Conservation (phyloP, 1,140 invertebrate species). For the Ganaspis sp. region DNA sequence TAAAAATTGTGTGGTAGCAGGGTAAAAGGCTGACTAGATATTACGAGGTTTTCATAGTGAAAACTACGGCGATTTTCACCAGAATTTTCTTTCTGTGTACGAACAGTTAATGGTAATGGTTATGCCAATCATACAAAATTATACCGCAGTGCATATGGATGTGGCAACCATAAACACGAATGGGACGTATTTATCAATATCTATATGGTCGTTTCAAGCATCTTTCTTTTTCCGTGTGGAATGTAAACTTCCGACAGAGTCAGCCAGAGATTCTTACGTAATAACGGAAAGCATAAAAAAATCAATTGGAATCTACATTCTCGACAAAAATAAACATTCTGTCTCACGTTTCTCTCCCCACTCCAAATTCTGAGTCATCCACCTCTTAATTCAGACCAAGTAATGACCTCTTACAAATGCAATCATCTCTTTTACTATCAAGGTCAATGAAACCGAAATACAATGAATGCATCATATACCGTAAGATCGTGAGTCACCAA, state of each 20-base stretch:
- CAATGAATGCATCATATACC: constrained; percentile 23
- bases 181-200: too few species aligned
- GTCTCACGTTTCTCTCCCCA: not conserved
- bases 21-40: too few species aligned
- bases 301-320: not conserved
- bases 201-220: too few species aligned
- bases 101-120: too few species aligned
- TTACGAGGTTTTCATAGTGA: too few species aligned
- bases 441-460: constrained; percentile 28
- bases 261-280: not conserved
- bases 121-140: too few species aligned
- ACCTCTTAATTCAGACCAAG: constrained; percentile 22
- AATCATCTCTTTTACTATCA: constrained; percentile 25
- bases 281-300: not conserved
- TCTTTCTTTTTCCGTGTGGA: too few species aligned
- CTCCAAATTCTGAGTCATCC: not conserved
- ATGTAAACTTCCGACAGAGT: not conserved
- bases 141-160: too few species aligned
- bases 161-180: too few species aligned
- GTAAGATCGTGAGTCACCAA: constrained; percentile 27
- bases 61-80: too few species aligned
- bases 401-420: constrained; percentile 24
- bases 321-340: not conserved
- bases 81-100: too few species aligned
- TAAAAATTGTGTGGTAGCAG: too few species aligned